Percentiles rank a stretch among this genome's conserved stretches.
These are phyloP conservation scores for Theristicus caerulescens DNA, from an alignment of 2,113 vertebrate species.

Conservation along the genomic window DNA sequence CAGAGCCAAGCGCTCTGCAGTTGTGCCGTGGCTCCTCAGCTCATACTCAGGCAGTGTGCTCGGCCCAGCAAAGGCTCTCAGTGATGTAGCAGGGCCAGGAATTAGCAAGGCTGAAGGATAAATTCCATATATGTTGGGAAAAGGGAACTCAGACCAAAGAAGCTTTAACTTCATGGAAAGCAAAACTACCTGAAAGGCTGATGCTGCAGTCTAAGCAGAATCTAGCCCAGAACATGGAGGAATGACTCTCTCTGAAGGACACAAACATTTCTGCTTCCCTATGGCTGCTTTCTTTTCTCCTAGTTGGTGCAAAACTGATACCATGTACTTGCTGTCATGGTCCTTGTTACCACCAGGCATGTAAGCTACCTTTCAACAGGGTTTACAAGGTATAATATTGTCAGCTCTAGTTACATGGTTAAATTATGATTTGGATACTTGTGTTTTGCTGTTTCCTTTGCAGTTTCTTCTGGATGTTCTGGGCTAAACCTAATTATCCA, in stretches of 20 bases:
- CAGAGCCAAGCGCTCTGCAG: not conserved
- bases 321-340: not conserved
- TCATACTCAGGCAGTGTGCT: not conserved
- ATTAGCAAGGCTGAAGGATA: slow-evolving; percentile 32
- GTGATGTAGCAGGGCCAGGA: not conserved
- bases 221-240: not conserved
- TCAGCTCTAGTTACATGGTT: not conserved
- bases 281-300: not conserved
- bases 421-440: not conserved
- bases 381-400: not conserved
- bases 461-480: not conserved
- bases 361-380: not conserved
- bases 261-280: not conserved
- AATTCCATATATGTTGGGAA: not conserved
- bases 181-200: not conserved
- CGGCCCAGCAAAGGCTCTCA: not conserved
- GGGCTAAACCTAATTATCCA: not conserved
- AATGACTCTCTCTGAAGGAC: not conserved
- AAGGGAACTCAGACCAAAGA: slow-evolving; percentile 33
- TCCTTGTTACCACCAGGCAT: not conserved
- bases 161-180: not conserved
- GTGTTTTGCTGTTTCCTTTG: not conserved
- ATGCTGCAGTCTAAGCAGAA: not conserved
- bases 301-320: not conserved
- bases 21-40: not conserved